Evolutionary conservation across 2,888 invertebrate genomes (phyloP).

Genomic region (Xestia sexstrigata): DNA sequence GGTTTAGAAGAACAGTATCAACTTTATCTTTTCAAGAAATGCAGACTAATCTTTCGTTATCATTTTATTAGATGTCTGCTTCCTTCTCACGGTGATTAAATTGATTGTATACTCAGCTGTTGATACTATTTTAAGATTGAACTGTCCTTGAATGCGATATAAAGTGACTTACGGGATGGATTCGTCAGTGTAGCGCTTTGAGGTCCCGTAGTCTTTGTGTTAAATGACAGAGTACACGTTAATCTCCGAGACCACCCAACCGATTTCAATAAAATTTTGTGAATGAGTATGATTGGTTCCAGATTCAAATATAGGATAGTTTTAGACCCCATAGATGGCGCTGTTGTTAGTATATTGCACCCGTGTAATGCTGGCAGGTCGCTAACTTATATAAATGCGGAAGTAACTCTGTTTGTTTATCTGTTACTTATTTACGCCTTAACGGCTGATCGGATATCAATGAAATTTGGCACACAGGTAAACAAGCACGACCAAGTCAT

Average conservation of each 20-base stretch:
- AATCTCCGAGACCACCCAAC: neutral
- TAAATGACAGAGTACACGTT: neutral
- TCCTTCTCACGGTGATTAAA: slow-evolving; percentile 18
- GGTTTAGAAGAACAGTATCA: neutral
- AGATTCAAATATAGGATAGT: neutral
- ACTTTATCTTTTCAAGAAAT: neutral
- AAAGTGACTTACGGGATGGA: neutral
- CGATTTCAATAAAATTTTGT: neutral
- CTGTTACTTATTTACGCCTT: neutral
- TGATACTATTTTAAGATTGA: slow-evolving; percentile 3
- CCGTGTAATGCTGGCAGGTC: too few species aligned
- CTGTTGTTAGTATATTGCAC: neutral
- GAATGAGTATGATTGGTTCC: neutral
- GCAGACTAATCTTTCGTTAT: neutral
- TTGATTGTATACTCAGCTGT: neutral
- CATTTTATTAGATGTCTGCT: neutral
- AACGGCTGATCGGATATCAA: neutral
- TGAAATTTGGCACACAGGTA: neutral
- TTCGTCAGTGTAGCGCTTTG: neutral
- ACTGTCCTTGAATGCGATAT: neutral
- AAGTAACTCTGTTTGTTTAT: neutral
- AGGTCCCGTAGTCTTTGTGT: neutral
- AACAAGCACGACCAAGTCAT: neutral
- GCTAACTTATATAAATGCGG: neutral
- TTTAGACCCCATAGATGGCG: neutral